Evolutionary conservation across 2,113 vertebrate genomes (phyloP).

Genomic region (Salvelinus alpinus): DNA sequence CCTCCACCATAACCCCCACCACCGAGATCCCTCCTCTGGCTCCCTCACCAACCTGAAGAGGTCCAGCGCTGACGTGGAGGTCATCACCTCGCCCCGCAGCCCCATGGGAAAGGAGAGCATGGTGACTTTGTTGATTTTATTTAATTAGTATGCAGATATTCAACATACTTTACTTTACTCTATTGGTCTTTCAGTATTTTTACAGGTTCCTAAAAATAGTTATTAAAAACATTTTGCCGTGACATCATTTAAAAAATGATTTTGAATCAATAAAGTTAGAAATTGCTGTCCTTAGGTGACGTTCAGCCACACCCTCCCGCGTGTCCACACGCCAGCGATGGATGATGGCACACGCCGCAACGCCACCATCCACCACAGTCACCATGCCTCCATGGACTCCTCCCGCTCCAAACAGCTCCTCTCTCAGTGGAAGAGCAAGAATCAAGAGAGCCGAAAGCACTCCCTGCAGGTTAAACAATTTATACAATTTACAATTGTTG

Average conservation of each 20-base stretch:
- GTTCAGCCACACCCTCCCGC: constrained; percentile 95
- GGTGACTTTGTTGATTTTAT: constrained; percentile 52
- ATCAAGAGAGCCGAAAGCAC: constrained; percentile 82
- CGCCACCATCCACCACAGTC: constrained; percentile 80
- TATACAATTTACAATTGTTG: no score
- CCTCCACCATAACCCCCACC: constrained; percentile 84
- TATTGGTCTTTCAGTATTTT: no score
- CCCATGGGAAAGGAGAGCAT: constrained; percentile 84
- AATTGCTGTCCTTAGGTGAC: constrained; percentile 52
- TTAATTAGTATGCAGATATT: no score
- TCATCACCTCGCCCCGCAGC: constrained; percentile 79
- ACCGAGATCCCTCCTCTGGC: constrained; percentile 75
- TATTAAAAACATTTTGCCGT: no score
- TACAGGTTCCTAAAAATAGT: no score
- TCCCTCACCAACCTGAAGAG: constrained; percentile 83
- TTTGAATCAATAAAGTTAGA: no score
- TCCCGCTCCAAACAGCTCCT: constrained; percentile 93
- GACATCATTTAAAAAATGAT: no score
- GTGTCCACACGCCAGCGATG: constrained; percentile 84
- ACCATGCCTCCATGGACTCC: constrained; percentile 86
- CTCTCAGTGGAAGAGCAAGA: constrained; percentile 96
- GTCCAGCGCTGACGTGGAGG: constrained; percentile 82
- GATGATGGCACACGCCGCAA: constrained; percentile 87
- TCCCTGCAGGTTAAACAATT: constrained; percentile 75
- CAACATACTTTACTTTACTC: no score